Percentiles rank a stretch among this genome's conserved stretches.
phyloP scores from a whole-genome alignment of 2,113 vertebrate species.

The Ophthalmolycus amberensis region DNA sequence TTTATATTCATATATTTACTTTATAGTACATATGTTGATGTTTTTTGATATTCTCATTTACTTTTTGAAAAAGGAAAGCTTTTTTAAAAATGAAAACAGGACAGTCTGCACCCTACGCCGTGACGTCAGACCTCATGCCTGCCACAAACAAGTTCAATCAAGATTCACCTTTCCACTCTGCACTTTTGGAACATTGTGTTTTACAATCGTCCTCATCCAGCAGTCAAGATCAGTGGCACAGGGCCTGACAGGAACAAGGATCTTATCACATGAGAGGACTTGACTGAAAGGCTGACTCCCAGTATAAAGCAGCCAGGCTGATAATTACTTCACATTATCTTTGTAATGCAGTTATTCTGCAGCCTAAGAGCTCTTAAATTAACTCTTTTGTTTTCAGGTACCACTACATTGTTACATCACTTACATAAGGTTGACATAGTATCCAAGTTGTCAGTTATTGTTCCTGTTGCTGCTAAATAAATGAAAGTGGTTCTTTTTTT shows the following conservation, averaged over 20 bases:
- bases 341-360: not conserved
- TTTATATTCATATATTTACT: not conserved
- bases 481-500: not conserved
- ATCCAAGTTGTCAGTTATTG: not conserved
- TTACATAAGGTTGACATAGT: not conserved
- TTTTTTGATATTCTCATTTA: not conserved
- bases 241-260: constrained; percentile 4
- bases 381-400: not conserved
- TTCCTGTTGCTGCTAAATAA: not conserved
- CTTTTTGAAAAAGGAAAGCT: not conserved
- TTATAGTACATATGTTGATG: not conserved
- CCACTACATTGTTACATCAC: not conserved
- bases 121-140: not conserved
- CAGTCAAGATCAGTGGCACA: constrained; percentile 5
- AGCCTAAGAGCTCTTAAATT: not conserved
- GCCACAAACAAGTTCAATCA: not conserved
- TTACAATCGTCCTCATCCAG: not conserved
- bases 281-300: not conserved
- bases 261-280: not conserved
- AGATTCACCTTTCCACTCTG: not conserved
- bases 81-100: not conserved
- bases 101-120: not conserved
- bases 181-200: not conserved
- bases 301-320: not conserved
- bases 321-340: not conserved